phyloP scores from a whole-genome alignment of 2,888 invertebrate genomes.

The Lepidocyrtoides sp. region DNA sequence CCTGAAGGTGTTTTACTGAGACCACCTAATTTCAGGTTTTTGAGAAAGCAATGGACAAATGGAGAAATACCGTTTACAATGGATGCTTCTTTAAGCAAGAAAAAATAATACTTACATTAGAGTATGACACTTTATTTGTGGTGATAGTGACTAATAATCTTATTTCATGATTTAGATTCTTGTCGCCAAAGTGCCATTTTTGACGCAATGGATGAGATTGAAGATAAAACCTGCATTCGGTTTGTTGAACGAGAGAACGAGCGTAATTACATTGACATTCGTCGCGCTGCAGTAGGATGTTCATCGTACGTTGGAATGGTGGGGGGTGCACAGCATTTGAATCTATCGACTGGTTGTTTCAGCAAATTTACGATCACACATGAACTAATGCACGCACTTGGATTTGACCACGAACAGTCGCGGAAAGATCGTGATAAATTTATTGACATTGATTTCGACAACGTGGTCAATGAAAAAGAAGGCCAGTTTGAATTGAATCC shows the following conservation, averaged over 20 bases:
- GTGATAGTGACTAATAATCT: neutral
- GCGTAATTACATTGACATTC: conserved; percentile 55
- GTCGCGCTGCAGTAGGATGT: conserved; percentile 57
- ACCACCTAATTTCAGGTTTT: conserved; percentile 59
- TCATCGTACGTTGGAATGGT: conserved; percentile 72
- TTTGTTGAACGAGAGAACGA: conserved; percentile 66
- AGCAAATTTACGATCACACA: conserved; percentile 60
- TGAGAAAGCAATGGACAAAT: conserved; percentile 71
- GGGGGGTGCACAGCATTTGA: conserved; percentile 68
- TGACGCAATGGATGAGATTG: conserved; percentile 76
- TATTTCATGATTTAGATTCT: conserved; percentile 30
- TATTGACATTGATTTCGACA: conserved; percentile 72
- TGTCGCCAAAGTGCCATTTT: conserved; percentile 53
- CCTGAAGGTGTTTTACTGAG: conserved; percentile 56
- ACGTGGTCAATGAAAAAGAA: conserved; percentile 46
- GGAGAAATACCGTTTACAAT: conserved; percentile 65
- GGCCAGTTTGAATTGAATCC: conserved; percentile 58
- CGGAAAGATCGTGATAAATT: conserved; percentile 72
- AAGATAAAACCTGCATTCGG: conserved; percentile 74
- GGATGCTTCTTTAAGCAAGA: conserved; percentile 66
- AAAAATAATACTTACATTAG: neutral
- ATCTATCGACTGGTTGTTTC: conserved; percentile 70
- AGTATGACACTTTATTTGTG: neutral
- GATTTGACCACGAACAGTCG: conserved; percentile 79
- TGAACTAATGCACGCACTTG: conserved; percentile 78